A percentile compares a stretch with the other conserved stretches of the same genome.
Evolutionary conservation across 2,888 invertebrate species (phyloP).

Genomic region (Flexamia atlantica): DNA sequence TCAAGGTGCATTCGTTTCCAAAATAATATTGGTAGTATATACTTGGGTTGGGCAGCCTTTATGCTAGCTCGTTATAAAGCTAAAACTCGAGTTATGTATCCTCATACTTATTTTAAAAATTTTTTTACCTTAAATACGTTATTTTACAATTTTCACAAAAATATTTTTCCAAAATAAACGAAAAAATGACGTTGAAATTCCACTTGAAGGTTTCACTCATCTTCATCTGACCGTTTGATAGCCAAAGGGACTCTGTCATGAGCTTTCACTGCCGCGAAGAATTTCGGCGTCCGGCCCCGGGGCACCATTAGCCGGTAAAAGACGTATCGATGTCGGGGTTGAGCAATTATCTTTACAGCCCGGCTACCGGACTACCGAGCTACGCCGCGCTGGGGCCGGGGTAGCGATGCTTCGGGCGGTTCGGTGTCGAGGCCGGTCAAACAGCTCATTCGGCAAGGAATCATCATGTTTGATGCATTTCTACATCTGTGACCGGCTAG

Average conservation of each 20-base stretch:
- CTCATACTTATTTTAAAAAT: too few species aligned
- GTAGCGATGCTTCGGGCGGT: not conserved
- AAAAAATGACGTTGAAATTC: too few species aligned
- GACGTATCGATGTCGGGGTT: slow-evolving; percentile 31
- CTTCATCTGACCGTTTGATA: too few species aligned
- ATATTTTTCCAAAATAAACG: too few species aligned
- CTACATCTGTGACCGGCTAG: not conserved
- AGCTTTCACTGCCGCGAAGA: not conserved
- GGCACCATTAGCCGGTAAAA: not conserved
- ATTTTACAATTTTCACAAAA: too few species aligned
- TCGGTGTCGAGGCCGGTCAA: not conserved
- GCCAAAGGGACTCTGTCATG: not conserved
- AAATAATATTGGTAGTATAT: too few species aligned
- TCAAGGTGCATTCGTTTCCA: too few species aligned
- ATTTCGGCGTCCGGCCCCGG: not conserved
- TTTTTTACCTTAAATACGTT: too few species aligned
- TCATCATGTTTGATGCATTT: slow-evolving; percentile 2
- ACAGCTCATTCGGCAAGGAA: not conserved
- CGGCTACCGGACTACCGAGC: not conserved
- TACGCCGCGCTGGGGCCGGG: not conserved
- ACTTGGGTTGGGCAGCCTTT: too few species aligned
- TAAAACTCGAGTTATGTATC: too few species aligned
- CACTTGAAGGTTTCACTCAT: too few species aligned
- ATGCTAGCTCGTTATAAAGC: too few species aligned
- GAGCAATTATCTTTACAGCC: slow-evolving; percentile 28